These are phyloP conservation scores for Hoplodrina blanda DNA, from an alignment of 2,888 invertebrate genomes.

Conservation along the genomic window DNA sequence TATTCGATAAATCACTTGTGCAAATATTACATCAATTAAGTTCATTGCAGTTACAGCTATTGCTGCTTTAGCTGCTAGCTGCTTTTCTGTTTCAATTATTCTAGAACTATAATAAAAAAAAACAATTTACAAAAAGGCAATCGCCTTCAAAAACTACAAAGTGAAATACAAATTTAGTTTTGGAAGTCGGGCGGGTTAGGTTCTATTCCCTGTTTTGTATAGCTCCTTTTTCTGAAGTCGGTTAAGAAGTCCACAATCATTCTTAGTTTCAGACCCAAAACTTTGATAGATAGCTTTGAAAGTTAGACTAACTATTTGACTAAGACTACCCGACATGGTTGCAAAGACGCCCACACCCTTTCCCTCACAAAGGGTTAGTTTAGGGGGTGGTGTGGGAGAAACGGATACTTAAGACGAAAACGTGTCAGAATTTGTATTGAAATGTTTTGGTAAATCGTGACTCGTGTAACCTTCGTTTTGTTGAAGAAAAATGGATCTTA, in stretches of 20 bases:
- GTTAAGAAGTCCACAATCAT: constrained; percentile 10
- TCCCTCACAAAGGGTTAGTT: constrained; percentile 30
- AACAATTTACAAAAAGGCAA: too few relatives aligned
- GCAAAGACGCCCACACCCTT: constrained; percentile 10
- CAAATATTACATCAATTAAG: too few relatives aligned
- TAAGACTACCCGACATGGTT: constrained; percentile 15
- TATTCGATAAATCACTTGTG: too few relatives aligned
- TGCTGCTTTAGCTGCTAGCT: too few relatives aligned
- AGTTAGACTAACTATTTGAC: constrained; percentile 33
- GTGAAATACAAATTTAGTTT: too few relatives aligned
- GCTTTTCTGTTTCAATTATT: too few relatives aligned
- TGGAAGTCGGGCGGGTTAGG: too few relatives aligned
- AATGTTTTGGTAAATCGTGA: constrained; percentile 11
- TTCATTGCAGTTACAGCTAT: too few relatives aligned
- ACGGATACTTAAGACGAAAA: constrained; percentile 9
- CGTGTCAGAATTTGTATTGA: constrained; percentile 16
- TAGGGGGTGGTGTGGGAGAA: constrained; percentile 8
- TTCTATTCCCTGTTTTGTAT: too few relatives aligned
- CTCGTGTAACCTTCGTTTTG: background rate
- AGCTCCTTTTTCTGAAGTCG: too few relatives aligned
- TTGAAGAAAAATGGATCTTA: background rate
- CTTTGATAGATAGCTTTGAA: constrained; percentile 27
- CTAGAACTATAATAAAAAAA: too few relatives aligned
- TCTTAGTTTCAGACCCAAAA: constrained; percentile 13
- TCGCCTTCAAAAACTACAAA: too few relatives aligned